Evolutionary conservation across 2,888 invertebrate species (phyloP).

Genomic region (Anticlea derivata): DNA sequence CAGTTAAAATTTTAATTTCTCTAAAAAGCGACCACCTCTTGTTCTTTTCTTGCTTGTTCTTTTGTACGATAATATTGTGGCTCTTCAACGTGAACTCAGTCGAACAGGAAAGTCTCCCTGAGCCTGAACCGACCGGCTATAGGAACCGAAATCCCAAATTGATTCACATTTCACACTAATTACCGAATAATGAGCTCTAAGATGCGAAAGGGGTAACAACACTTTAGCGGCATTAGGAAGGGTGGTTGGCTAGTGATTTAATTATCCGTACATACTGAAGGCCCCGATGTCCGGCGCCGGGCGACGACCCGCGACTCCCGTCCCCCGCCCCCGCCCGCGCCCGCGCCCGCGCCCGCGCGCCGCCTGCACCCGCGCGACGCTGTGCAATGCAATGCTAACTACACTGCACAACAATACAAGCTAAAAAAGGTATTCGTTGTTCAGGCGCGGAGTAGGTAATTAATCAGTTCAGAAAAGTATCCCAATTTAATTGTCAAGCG

Average conservation of each 20-base stretch:
- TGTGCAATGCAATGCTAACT: slow-evolving; percentile 1
- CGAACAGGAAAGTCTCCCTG: background rate
- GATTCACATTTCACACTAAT: background rate
- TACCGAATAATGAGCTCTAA: slow-evolving; percentile 20
- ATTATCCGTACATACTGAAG: slow-evolving; percentile 1
- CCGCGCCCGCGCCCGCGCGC: slow-evolving; percentile 3
- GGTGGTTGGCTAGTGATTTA: slow-evolving; percentile 14
- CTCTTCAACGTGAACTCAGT: background rate
- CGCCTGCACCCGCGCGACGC: slow-evolving; percentile 3
- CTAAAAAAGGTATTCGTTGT: background rate
- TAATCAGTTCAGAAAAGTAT: too few relatives aligned
- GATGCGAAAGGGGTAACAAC: slow-evolving; percentile 19
- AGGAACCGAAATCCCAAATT: background rate
- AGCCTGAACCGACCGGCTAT: too few relatives aligned
- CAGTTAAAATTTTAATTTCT: too few relatives aligned
- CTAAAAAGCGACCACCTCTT: too few relatives aligned
- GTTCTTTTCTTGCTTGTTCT: too few relatives aligned
- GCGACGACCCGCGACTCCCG: slow-evolving; percentile 29
- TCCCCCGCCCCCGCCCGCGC: slow-evolving; percentile 8
- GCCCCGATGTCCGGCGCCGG: slow-evolving; percentile 14
- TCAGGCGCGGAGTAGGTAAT: too few relatives aligned
- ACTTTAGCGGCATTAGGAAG: slow-evolving; percentile 14
- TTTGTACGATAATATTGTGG: too few relatives aligned
- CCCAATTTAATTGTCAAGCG: too few relatives aligned
- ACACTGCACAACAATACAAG: too few relatives aligned